Evolutionary conservation across 2,113 vertebrate genomes (phyloP).

Genomic region (Ranitomeya imitator): DNA sequence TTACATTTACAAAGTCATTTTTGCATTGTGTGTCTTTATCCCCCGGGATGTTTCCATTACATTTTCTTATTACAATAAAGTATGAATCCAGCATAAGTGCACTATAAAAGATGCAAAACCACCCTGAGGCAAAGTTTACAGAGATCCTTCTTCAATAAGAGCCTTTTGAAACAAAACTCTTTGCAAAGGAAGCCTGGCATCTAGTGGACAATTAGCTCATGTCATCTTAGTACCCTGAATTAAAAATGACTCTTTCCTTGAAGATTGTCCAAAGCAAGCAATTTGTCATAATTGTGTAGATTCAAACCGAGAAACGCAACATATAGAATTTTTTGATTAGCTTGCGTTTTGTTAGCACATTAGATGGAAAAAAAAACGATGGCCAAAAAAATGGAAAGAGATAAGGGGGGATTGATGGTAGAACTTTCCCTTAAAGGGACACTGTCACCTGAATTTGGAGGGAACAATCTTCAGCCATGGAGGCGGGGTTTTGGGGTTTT

Average conservation of each 20-base stretch:
- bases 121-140: not conserved
- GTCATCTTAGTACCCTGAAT: constrained; percentile 33
- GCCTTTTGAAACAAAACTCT: constrained; percentile 49
- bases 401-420: too few relatives aligned
- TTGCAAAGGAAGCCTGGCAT: constrained; percentile 78
- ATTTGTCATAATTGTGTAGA: too few relatives aligned
- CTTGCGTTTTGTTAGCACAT: too few relatives aligned
- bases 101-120: not conserved
- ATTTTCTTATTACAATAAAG: not conserved
- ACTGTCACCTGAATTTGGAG: too few relatives aligned
- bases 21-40: not conserved
- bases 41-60: not conserved
- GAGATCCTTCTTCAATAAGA: not conserved
- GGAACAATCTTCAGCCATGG: too few relatives aligned
- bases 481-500: too few relatives aligned
- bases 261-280: not conserved
- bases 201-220: constrained; percentile 76
- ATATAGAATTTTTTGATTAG: too few relatives aligned
- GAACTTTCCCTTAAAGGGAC: too few relatives aligned
- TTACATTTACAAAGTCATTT: too few relatives aligned
- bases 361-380: too few relatives aligned
- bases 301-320: too few relatives aligned
- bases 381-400: too few relatives aligned
- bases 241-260: not conserved
- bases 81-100: not conserved